Conservation (phyloP, 2,888 invertebrate genomes). For the Alloscopus bannaensis region DNA sequence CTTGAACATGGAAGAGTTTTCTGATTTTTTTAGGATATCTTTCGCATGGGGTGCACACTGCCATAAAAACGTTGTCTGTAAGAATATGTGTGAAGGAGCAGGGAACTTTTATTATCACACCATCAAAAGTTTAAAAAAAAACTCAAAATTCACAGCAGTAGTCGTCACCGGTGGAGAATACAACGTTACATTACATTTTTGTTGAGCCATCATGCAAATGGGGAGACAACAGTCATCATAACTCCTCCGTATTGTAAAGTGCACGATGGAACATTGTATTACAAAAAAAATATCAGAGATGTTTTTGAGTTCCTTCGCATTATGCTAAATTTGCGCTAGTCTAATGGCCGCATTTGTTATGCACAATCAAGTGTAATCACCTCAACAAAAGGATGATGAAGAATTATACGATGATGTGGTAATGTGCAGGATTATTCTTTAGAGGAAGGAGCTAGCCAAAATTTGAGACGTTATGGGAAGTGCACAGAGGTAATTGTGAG, state of each 20-base stretch:
- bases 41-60: slow-evolving; percentile 38
- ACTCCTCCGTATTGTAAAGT: slow-evolving; percentile 38
- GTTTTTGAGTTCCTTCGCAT: not conserved
- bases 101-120: slow-evolving; percentile 58
- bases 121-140: slow-evolving; percentile 51
- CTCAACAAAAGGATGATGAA: slow-evolving; percentile 14
- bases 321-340: not conserved
- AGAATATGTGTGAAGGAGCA: slow-evolving; percentile 12
- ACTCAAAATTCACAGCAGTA: slow-evolving; percentile 59
- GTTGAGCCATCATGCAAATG: slow-evolving; percentile 46
- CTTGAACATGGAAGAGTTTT: too few relatives aligned
- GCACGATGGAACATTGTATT: slow-evolving; percentile 23
- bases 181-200: slow-evolving; percentile 37
- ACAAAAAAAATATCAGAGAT: slow-evolving; percentile 20
- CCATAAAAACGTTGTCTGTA: slow-evolving; percentile 29
- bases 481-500: not conserved
- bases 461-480: slow-evolving; percentile 16
- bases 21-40: slow-evolving; percentile 19
- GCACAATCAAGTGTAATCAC: slow-evolving; percentile 22
- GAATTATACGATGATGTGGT: not conserved
- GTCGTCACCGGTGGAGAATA: slow-evolving; percentile 42
- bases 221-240: slow-evolving; percentile 36
- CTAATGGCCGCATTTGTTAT: slow-evolving; percentile 11
- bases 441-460: slow-evolving; percentile 8
- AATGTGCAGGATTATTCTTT: not conserved